phyloP scores from a whole-genome alignment of 2,888 invertebrate genomes.

The Hydropsyche betteni region DNA sequence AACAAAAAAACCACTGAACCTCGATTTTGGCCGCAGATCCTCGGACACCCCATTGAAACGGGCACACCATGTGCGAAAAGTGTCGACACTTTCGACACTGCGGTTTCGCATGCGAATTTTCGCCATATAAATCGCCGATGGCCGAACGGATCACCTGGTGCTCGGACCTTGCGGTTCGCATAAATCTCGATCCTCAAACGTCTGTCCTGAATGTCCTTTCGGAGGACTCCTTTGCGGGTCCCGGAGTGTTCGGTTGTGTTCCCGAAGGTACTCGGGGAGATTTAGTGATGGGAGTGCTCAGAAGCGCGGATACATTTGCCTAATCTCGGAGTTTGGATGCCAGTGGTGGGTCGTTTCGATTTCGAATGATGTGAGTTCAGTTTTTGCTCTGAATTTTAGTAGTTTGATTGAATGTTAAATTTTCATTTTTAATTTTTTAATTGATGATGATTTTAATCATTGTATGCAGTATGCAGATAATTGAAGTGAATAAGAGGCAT shows the following conservation, averaged over 20 bases:
- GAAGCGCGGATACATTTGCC: constrained; percentile 33
- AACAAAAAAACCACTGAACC: too few relatives aligned
- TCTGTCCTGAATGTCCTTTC: background rate
- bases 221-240: constrained; percentile 1
- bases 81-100: background rate
- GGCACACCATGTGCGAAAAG: background rate
- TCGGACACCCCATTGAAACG: too few relatives aligned
- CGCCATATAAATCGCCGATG: background rate
- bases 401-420: too few relatives aligned
- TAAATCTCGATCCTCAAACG: constrained; percentile 23
- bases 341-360: constrained; percentile 14
- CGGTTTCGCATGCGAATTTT: too few relatives aligned
- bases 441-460: too few relatives aligned
- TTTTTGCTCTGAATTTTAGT: too few relatives aligned
- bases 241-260: background rate
- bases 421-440: too few relatives aligned
- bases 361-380: too few relatives aligned
- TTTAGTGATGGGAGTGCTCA: constrained; percentile 36
- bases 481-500: too few relatives aligned
- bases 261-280: constrained; percentile 20
- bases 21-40: too few relatives aligned
- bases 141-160: constrained; percentile 31
- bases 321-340: constrained; percentile 13
- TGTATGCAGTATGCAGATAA: too few relatives aligned
- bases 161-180: constrained; percentile 10